These are phyloP conservation scores for Sabatieria punctata DNA, from an alignment of 2,888 invertebrate species.

Conservation along the genomic window DNA sequence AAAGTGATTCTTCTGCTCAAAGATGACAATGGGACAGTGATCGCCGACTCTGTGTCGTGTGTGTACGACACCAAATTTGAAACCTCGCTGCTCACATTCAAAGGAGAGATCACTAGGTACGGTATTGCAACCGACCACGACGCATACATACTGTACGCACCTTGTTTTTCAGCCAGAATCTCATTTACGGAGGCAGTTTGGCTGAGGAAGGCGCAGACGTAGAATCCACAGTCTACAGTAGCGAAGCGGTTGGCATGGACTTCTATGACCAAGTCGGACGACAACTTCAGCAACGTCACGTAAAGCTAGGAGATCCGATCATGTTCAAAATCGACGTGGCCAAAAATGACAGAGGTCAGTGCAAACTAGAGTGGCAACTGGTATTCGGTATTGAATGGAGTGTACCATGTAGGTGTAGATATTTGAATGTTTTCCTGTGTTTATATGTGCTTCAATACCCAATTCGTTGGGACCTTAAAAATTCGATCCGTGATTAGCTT, in stretches of 20 bases:
- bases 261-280: conserved; percentile 3
- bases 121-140: not conserved
- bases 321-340: conserved; percentile 5
- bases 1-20: conserved; percentile 5
- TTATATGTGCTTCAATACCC: too few relatives aligned
- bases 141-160: not conserved
- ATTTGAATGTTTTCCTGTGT: too few relatives aligned
- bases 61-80: conserved; percentile 8
- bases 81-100: conserved; percentile 6
- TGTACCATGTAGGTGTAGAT: too few relatives aligned
- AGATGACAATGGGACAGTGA: conserved; percentile 7
- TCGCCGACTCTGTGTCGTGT: conserved; percentile 9
- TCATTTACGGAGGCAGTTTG: conserved; percentile 7
- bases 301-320: conserved; percentile 6
- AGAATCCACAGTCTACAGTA: conserved; percentile 5
- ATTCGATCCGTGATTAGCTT: too few relatives aligned
- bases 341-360: not conserved
- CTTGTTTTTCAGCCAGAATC: conserved; percentile 5
- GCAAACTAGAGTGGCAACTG: too few relatives aligned
- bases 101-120: conserved; percentile 5
- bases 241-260: conserved; percentile 7
- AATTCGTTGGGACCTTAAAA: too few relatives aligned
- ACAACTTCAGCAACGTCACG: conserved; percentile 3
- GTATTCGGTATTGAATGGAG: too few relatives aligned
- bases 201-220: conserved; percentile 6